Percentiles rank a stretch among this genome's conserved stretches.
Conservation (phyloP, 2,113 vertebrate genomes). For the rat (Rattus norvegicus) region DNA sequence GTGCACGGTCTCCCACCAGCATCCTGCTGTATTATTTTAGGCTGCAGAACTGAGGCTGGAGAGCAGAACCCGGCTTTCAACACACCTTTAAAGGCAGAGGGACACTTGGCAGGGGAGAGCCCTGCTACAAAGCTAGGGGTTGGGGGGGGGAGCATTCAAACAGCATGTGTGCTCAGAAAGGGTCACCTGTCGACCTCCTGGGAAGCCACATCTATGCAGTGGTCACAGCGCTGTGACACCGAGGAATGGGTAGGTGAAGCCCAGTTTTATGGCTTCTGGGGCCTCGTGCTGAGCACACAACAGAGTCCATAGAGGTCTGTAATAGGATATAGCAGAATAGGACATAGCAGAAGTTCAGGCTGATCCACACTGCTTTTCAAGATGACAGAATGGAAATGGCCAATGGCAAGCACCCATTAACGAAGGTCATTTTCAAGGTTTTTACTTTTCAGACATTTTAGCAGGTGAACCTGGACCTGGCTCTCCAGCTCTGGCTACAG, state of each 20-base stretch:
- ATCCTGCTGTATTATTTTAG: slow-evolving; percentile 91
- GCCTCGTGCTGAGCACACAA: neutral
- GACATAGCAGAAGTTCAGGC: neutral
- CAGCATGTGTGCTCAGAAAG: neutral
- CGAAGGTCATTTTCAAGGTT: neutral
- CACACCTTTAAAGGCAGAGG: slow-evolving; percentile 85
- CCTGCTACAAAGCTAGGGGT: slow-evolving; percentile 69
- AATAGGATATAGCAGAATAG: neutral
- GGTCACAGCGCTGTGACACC: neutral
- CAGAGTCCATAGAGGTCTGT: neutral
- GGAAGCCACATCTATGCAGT: neutral
- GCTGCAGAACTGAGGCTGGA: slow-evolving; percentile 86
- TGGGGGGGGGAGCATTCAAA: slow-evolving; percentile 60
- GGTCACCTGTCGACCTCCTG: neutral
- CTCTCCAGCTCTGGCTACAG: neutral
- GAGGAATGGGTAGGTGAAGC: neutral
- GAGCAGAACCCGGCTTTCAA: slow-evolving; percentile 86
- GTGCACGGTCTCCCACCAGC: slow-evolving; percentile 85
- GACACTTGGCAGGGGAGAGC: slow-evolving; percentile 78
- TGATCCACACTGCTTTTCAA: rapidly evolving
- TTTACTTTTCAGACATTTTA: neutral
- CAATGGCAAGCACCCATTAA: too few species aligned
- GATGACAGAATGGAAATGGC: neutral
- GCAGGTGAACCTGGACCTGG: neutral
- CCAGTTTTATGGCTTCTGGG: neutral